Base-by-base conservation (phyloP, 35 echinoderm and acorn worm species). In the Diadema setosum region DNA sequence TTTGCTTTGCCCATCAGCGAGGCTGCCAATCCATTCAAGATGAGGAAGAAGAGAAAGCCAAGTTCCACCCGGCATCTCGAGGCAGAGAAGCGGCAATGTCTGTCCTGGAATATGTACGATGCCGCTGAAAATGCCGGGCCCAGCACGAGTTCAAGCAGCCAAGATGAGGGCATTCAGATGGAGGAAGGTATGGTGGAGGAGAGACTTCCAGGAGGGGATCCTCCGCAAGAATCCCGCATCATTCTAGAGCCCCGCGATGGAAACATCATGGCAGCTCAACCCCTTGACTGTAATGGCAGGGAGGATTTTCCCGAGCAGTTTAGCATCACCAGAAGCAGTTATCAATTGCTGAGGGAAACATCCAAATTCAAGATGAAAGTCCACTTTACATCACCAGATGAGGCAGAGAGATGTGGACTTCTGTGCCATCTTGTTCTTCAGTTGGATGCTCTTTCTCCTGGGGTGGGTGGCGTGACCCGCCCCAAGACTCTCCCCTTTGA, bases 81-180 rank as follows among this genome's bases (percentile, higher is more conserved):
- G 59, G 64, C 81, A 63, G 89, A 88, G 21, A 95, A 95, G 46
- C 82, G 89, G n/a, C 55, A 81, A 52, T 91, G 89, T 65, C 50
- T 95, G 23, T 83, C 94, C 6, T 95, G 94, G 94, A 87, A 95
- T 56, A 84, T 91, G 85, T 75, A 58, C n/a, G 87, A 90, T 84
- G 67, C 36, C 5, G 20, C 46, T 1, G 7, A 87, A 11, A 40
- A 60, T 16, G 81, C 40, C 16, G 20, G 30, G 5, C 46, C 82
- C 16, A 81, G 42, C 48, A 78, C 78, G 9, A 81, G 42, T 39
- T 58, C 78, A 14, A 81, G 65, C 35, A 82, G 65, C 17, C 5
- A 35, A 15, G 48, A 90, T 58, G 35, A 16, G 23, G 39, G 34
- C 73, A 78, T 78, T 1, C 34, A 78, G 27, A 11, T 5, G 21